Evolutionary conservation across 2,888 invertebrate genomes (phyloP).

Genomic region (Drosophila dives): DNA sequence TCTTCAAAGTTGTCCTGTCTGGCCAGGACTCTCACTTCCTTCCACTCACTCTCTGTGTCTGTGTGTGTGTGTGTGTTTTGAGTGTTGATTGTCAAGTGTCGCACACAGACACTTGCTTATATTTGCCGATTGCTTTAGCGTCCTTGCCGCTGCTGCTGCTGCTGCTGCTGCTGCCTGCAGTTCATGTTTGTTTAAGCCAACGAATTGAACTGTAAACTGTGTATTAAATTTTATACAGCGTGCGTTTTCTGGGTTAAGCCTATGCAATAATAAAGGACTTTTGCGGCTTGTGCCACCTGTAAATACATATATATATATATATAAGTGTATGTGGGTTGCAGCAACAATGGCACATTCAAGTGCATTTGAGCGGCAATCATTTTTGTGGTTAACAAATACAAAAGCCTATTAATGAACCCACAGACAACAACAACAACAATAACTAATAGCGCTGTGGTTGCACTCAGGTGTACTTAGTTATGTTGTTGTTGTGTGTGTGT

Average conservation of each 20-base stretch:
- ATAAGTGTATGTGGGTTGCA: slow-evolving; percentile 8
- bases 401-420: slow-evolving; percentile 76
- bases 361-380: slow-evolving; percentile 82
- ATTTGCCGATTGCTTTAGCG: slow-evolving; percentile 55
- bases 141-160: slow-evolving; percentile 9
- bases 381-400: slow-evolving; percentile 80
- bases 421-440: slow-evolving; percentile 32
- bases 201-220: slow-evolving; percentile 64
- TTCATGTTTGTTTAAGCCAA: slow-evolving; percentile 30
- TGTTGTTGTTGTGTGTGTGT: background rate
- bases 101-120: slow-evolving; percentile 77
- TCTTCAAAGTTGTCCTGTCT: slow-evolving; percentile 41
- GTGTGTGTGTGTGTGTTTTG: slow-evolving; percentile 55
- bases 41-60: background rate
- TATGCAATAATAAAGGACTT: slow-evolving; percentile 76
- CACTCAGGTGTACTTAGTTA: slow-evolving; percentile 31
- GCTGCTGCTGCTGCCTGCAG: slow-evolving; percentile 23
- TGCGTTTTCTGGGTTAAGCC: slow-evolving; percentile 52
- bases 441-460: slow-evolving; percentile 56
- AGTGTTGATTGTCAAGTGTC: slow-evolving; percentile 79
- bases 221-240: slow-evolving; percentile 69
- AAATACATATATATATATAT: slow-evolving; percentile 18
- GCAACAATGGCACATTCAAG: slow-evolving; percentile 71
- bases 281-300: slow-evolving; percentile 55
- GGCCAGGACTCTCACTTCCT: background rate